A percentile compares a stretch with the other conserved stretches of the same genome.
These are phyloP conservation scores for Penaeus monodon DNA, from an alignment of 2,888 invertebrate species.

Conservation along the genomic window DNA sequence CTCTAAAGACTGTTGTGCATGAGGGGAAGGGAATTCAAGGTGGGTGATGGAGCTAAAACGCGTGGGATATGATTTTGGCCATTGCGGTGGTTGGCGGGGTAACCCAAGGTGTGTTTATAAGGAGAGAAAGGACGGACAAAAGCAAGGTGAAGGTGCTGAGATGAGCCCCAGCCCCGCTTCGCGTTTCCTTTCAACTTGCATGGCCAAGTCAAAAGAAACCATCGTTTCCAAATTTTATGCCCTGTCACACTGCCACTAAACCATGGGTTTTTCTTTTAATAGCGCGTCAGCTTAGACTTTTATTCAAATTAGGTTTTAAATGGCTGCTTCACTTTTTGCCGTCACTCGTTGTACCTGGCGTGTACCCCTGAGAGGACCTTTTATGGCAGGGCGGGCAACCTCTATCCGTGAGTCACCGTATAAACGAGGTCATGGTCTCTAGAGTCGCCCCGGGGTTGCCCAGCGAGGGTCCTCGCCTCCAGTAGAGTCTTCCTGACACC, in stretches of 20 bases:
- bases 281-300: no score
- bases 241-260: no score
- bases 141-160: conserved; percentile 7
- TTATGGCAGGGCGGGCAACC: conserved; percentile 17
- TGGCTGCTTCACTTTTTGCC: not conserved
- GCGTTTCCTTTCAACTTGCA: not conserved
- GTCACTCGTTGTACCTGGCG: not conserved
- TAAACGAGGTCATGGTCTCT: conserved; percentile 37
- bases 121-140: conserved; percentile 6
- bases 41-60: no score
- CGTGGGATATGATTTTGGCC: no score
- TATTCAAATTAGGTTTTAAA: no score
- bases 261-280: no score
- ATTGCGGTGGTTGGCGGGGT: no score
- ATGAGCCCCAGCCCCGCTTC: not conserved
- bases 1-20: no score
- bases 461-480: not conserved
- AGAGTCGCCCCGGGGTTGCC: not conserved
- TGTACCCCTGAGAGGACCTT: conserved; percentile 10
- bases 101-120: not conserved
- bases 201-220: no score
- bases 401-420: conserved; percentile 9
- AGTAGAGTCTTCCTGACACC: not conserved
- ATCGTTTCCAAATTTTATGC: no score
- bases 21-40: no score